These are phyloP conservation scores for Numenius phaeopus DNA, from an alignment of 2,797 vertebrate genomes.

Conservation along the genomic window DNA sequence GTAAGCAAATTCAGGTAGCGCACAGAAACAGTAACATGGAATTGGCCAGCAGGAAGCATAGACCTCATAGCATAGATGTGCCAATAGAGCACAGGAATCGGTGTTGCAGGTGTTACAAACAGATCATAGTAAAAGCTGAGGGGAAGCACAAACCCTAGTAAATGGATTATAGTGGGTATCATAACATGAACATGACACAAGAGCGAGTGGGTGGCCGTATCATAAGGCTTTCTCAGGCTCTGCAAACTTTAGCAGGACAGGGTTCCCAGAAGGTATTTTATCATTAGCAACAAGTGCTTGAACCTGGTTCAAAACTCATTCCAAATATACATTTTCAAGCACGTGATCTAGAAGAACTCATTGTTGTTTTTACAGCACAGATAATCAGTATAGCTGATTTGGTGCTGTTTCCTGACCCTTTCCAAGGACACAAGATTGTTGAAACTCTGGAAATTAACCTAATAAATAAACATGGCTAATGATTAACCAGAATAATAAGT, in stretches of 20 bases:
- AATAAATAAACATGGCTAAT: constrained; percentile 56
- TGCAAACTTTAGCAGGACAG: neutral
- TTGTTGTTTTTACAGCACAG: neutral
- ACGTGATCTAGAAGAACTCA: neutral
- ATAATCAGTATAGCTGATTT: neutral
- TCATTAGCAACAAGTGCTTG: neutral
- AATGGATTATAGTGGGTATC: neutral
- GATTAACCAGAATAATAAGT: constrained; percentile 66
- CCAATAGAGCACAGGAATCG: neutral
- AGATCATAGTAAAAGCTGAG: neutral
- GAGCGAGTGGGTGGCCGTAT: neutral
- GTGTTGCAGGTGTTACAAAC: neutral
- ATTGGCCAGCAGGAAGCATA: neutral
- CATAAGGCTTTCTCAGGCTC: neutral
- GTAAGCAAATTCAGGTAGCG: neutral
- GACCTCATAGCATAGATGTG: neutral
- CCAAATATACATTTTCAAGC: neutral
- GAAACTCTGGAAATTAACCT: constrained; percentile 33
- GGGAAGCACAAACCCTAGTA: neutral
- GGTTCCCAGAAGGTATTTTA: neutral
- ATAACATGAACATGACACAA: neutral
- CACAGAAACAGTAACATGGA: neutral
- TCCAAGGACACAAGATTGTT: neutral
- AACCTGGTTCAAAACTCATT: neutral
- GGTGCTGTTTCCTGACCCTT: neutral